A percentile compares a stretch with the other conserved stretches of the same genome.
Evolutionary conservation across 64 coral and sea anemone genomes (phyloP).

Genomic region (Montipora efflorescens): DNA sequence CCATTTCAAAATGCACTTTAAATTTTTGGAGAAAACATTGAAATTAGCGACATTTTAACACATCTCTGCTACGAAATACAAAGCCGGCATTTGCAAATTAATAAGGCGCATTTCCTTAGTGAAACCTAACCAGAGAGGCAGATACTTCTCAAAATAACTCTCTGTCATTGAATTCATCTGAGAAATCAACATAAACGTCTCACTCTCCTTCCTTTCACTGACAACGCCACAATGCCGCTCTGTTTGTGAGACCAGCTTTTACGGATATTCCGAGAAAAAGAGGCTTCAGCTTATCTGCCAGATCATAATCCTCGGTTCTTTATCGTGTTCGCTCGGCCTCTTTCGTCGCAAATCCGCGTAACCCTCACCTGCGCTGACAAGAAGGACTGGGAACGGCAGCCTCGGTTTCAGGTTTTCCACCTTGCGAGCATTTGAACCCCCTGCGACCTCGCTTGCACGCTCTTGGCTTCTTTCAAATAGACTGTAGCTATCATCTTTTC

Average conservation of each 20-base stretch:
- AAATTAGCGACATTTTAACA: too few relatives aligned
- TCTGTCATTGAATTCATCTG: too few relatives aligned
- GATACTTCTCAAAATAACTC: too few relatives aligned
- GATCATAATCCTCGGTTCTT: slow-evolving; percentile 85
- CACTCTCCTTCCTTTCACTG: too few relatives aligned
- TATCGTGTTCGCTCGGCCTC: slow-evolving; percentile 65
- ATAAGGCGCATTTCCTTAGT: too few relatives aligned
- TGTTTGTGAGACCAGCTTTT: not conserved
- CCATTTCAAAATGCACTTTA: too few relatives aligned
- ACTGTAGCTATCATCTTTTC: slow-evolving; percentile 38
- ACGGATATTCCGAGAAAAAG: not conserved
- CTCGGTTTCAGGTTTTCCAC: slow-evolving; percentile 82
- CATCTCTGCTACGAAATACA: too few relatives aligned
- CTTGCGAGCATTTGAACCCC: slow-evolving; percentile 17
- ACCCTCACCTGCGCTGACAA: slow-evolving; percentile 93
- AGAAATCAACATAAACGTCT: too few relatives aligned
- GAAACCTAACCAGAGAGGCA: too few relatives aligned
- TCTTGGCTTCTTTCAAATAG: slow-evolving; percentile 15
- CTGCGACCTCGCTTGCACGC: slow-evolving; percentile 6
- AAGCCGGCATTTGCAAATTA: too few relatives aligned
- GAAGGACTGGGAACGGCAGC: slow-evolving; percentile 84
- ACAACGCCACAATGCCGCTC: too few relatives aligned
- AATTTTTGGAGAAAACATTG: too few relatives aligned
- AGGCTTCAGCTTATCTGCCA: slow-evolving; percentile 82
- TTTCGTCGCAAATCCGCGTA: slow-evolving; percentile 90